phyloP scores from a whole-genome alignment of 2,797 vertebrate species.

The Pseudochromis fuscus region DNA sequence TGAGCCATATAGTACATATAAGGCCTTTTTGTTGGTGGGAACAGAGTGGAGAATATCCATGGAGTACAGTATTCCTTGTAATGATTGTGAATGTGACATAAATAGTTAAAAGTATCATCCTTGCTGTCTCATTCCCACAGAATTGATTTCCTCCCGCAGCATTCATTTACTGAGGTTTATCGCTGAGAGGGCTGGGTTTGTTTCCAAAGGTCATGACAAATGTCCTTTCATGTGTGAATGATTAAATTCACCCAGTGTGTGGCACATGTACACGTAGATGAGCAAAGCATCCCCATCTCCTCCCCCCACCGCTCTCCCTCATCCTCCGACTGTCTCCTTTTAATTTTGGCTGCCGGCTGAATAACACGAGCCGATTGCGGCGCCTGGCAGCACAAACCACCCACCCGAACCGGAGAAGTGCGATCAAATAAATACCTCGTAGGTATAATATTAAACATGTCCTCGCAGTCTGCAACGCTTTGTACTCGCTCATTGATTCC shows the following conservation, averaged over 20 bases:
- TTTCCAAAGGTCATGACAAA: conserved; percentile 85
- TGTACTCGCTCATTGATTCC: conserved; percentile 55
- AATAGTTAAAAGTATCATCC: conserved; percentile 69
- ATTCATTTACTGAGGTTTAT: conserved; percentile 77
- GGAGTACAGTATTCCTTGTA: conserved; percentile 33
- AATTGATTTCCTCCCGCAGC: conserved; percentile 78
- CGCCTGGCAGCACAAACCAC: conserved; percentile 50
- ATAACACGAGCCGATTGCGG: conserved; percentile 38
- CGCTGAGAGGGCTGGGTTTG: conserved; percentile 66
- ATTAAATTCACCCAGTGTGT: conserved; percentile 76
- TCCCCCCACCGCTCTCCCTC: conserved; percentile 26
- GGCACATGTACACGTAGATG: conserved; percentile 46
- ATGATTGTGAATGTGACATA: conserved; percentile 62
- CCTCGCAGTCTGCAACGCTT: conserved; percentile 47
- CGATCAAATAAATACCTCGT: conserved; percentile 68
- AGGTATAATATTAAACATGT: conserved; percentile 67
- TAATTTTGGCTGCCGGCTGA: conserved; percentile 61
- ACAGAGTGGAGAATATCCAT: conserved; percentile 34
- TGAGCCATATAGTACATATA: conserved; percentile 70
- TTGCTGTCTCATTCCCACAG: conserved; percentile 56
- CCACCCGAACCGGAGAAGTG: conserved; percentile 39
- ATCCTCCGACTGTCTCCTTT: conserved; percentile 56
- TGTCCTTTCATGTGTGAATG: conserved; percentile 80
- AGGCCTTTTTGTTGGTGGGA: conserved; percentile 44
- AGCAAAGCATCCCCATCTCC: conserved; percentile 28